These are phyloP conservation scores for Magallana nippona DNA, from an alignment of 2,888 invertebrate species.

Conservation along the genomic window DNA sequence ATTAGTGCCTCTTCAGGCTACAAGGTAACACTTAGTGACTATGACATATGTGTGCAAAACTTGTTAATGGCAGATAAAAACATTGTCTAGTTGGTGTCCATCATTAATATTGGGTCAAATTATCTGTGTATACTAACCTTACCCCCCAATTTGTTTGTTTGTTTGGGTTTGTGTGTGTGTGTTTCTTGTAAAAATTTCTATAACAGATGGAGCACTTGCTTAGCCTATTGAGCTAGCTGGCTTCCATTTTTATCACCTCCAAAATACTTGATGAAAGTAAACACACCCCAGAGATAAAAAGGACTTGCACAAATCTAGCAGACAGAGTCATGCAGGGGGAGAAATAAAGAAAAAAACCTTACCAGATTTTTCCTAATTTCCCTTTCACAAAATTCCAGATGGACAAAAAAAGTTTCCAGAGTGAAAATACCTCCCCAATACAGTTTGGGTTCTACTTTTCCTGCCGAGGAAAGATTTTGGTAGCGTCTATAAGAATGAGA, in stretches of 20 bases:
- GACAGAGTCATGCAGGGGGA: background rate
- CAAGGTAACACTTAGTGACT: background rate
- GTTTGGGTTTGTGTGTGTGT: background rate
- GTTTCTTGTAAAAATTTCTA: background rate
- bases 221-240: background rate
- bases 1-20: slow-evolving; percentile 13
- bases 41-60: slow-evolving; percentile 24
- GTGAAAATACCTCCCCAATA: background rate
- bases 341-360: background rate
- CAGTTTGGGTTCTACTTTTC: background rate
- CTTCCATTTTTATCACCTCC: slow-evolving; percentile 30
- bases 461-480: background rate
- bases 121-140: background rate
- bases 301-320: background rate
- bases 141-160: background rate
- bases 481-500: background rate
- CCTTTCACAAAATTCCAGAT: slow-evolving; percentile 18
- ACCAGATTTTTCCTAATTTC: background rate
- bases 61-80: background rate
- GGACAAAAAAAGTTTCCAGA: background rate
- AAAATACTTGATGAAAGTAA: slow-evolving; percentile 30
- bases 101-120: background rate
- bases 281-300: slow-evolving; percentile 2
- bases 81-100: slow-evolving; percentile 21
- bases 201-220: slow-evolving; percentile 14